Conservation (phyloP, 1,140 invertebrate species). For the Acromyrmex echinatior region DNA sequence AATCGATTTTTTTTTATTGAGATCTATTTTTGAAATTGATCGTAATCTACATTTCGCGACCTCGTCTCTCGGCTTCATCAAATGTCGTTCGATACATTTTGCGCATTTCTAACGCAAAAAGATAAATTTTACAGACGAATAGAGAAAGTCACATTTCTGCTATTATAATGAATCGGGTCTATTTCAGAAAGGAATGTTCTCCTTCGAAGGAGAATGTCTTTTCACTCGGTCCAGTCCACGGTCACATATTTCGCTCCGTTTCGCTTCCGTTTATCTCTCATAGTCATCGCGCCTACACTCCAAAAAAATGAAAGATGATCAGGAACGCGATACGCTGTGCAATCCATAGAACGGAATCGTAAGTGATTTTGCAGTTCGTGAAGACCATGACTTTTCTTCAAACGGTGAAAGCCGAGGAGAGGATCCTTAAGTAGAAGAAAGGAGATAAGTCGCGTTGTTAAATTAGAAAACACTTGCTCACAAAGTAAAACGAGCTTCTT, state of each 20-base stretch:
- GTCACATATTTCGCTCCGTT: constrained; percentile 35
- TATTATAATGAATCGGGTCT: constrained; percentile 6
- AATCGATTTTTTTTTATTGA: constrained; percentile 5
- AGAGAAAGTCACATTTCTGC: neutral
- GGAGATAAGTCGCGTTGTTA: constrained; percentile 30
- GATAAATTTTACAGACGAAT: neutral
- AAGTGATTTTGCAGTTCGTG: constrained; percentile 29
- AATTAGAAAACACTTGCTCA: constrained; percentile 45
- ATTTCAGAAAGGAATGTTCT: constrained; percentile 10
- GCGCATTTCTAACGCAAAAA: neutral
- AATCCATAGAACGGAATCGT: constrained; percentile 27
- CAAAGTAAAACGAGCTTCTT: constrained; percentile 21
- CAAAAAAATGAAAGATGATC: neutral
- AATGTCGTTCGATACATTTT: neutral
- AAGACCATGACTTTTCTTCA: constrained; percentile 36
- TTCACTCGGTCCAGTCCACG: constrained; percentile 11
- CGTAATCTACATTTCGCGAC: neutral
- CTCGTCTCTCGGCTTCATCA: neutral
- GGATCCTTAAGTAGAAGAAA: neutral
- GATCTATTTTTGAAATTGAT: neutral
- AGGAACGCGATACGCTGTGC: neutral
- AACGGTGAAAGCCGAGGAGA: constrained; percentile 51
- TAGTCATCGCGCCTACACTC: constrained; percentile 32
- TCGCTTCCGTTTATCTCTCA: neutral
- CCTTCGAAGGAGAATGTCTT: constrained; percentile 24